These are phyloP conservation scores for Rhabdornis inornatus DNA, from an alignment of 2,113 vertebrate species.

Conservation along the genomic window DNA sequence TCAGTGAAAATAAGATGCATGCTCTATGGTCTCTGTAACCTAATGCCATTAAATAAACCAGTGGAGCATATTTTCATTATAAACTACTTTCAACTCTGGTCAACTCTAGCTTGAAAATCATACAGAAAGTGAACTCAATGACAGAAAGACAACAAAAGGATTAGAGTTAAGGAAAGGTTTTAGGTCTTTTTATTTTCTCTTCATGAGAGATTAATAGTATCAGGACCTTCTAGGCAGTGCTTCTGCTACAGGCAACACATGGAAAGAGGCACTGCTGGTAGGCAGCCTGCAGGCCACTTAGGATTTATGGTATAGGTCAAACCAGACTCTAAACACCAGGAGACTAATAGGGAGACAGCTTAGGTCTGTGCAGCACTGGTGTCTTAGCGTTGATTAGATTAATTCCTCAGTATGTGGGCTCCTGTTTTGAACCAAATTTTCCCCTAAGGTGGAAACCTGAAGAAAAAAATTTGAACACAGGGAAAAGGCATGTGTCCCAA, in stretches of 20 bases:
- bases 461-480: neutral
- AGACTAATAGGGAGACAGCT: neutral
- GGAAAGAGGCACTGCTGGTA: neutral
- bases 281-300: neutral
- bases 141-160: neutral
- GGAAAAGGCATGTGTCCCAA: neutral
- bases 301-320: neutral
- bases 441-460: neutral
- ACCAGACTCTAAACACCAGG: neutral
- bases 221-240: neutral
- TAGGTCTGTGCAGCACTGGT: neutral
- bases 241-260: neutral
- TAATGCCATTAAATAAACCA: neutral
- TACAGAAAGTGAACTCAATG: neutral
- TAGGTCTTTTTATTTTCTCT: slow-evolving; percentile 4
- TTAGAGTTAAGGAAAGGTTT: neutral
- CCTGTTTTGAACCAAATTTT: neutral
- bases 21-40: neutral
- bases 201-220: neutral
- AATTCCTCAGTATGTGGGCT: neutral
- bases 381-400: neutral
- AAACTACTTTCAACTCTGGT: neutral
- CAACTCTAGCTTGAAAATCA: neutral
- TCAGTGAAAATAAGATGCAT: neutral
- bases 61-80: neutral